Evolutionary conservation across 2,888 invertebrate genomes (phyloP), one percentile per base, ranked within the genome.

Genomic region (Drosophila mulleri): DNA sequence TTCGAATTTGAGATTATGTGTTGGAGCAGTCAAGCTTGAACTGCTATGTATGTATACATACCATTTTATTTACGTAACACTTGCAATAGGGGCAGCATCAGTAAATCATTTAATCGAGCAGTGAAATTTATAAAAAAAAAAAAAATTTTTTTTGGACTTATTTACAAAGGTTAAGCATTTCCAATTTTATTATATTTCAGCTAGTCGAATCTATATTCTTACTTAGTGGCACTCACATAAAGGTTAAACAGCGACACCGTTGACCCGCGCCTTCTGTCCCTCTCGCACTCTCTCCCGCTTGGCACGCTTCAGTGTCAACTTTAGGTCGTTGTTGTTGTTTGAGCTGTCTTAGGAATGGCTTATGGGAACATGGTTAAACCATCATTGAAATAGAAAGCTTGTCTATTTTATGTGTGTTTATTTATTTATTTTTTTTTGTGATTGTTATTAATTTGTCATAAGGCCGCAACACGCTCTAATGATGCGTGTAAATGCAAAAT

Each of bases 301-400:
- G 78, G 78, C 83, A 83, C 69, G 69, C 71, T 86, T 72, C 72
- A 67, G 16, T 26, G 63, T 67, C 45, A 45, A 23, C 47, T 67
- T 42, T 42, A 18, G 54, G 45, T 18, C 20, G 42, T 12, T 35
- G 35, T 42, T 20, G 52, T 37, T 56, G 60, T 44, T 64, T 58
- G 57, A 64, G 61, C 26, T 41, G 35, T 39, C 66, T 65, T 59
- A 73, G 66, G 70, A 70, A 82, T 79, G 76, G 72, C 57, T 60
- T 63, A 47, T 66, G 59, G 74, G 54, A 41, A 64, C 64, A 61
- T 67, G 62, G 65, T 62, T 42, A 35, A 39, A 47, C 66, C 74
- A 80, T 73, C 73, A 86, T 67, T 66, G 75, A 86, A 86, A 83
- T 78, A 84, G 84, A 84, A 84, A 84, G 89, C 84, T 78, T 86